Evolutionary conservation across 2,113 vertebrate species (phyloP), one percentile per base, ranked within the genome.

Genomic region (Paralichthys olivaceus): DNA sequence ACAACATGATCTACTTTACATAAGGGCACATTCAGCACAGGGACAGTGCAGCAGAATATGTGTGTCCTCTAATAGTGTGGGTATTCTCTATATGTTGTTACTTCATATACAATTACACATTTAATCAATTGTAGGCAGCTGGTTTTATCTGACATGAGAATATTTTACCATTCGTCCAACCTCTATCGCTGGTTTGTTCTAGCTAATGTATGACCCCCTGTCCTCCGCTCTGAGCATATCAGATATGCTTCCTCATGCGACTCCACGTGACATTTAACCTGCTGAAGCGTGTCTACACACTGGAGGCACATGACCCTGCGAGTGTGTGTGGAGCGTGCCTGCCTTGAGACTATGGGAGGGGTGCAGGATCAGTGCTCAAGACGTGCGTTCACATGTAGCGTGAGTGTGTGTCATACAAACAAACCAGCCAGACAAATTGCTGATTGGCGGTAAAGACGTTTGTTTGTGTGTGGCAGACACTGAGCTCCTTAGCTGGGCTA

Each of bases 291-390:
- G 79, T 79, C 62, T 60, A 56, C n/a, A 13, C 61, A 59, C 57
- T 49, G 26, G 29, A 37, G 29, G 58, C 78, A 78, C 63, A 68
- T 84, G 82, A 83, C 62, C 59, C 28, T 17, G 32, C 59, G 55
- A 78, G 89, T 84, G 80, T 69, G 85, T 55, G 89, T 84, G 82
- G 60, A 91, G 89, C 37, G 88, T 86, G 90, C 64, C 82, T 72
- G 73, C 17, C 61, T 56, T 51, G 49, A 75, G 72, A 43, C 40
- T 25, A 56, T 4, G 43, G 51, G 65, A 68, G 29, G 11, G 58
- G 23, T 51, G 34, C 17, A 28, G 26, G 43, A 61, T 76, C 28
- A 15, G 45, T 37, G 14, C 28, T 67, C 12, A 26, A n/a, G 49
- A 51, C 23, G 51, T 74, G 68, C 23, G 26, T 81, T 5, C 45